Evolutionary conservation across 2,888 invertebrate species (phyloP).

Genomic region (Hirtodrosophila histrioides): DNA sequence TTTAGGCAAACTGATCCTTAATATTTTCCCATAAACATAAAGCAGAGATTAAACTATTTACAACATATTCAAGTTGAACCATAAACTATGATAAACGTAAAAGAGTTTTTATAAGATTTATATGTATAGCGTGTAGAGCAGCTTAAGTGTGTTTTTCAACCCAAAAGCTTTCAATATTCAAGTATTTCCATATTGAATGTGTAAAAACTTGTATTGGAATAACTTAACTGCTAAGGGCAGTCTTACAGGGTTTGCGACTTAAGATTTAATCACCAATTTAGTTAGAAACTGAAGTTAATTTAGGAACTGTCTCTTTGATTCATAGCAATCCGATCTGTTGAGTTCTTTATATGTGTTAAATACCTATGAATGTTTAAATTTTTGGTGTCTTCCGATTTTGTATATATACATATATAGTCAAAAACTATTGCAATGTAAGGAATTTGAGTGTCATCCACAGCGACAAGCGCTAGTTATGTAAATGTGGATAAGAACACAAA

Average conservation of each 20-base stretch:
- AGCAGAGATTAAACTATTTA: slow-evolving; percentile 59
- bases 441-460: slow-evolving; percentile 64
- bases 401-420: slow-evolving; percentile 25
- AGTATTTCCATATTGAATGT: not conserved
- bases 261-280: slow-evolving; percentile 24
- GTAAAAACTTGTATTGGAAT: not conserved
- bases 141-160: slow-evolving; percentile 5
- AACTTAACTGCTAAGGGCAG: slow-evolving; percentile 1
- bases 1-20: slow-evolving; percentile 32
- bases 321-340: slow-evolving; percentile 6
- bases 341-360: slow-evolving; percentile 5
- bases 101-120: slow-evolving; percentile 53
- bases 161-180: slow-evolving; percentile 1
- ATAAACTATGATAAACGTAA: slow-evolving; percentile 16
- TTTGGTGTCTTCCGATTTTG: slow-evolving; percentile 63
- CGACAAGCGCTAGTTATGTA: slow-evolving; percentile 9
- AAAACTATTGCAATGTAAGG: slow-evolving; percentile 71
- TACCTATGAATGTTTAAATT: slow-evolving; percentile 25
- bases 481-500: slow-evolving; percentile 48
- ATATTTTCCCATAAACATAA: slow-evolving; percentile 39
- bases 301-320: slow-evolving; percentile 9
- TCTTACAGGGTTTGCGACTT: slow-evolving; percentile 30
- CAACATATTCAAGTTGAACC: slow-evolving; percentile 28
- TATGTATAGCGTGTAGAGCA: slow-evolving; percentile 39
- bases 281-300: slow-evolving; percentile 31